Conservation (phyloP, 2,113 vertebrate genomes). For the Nannospalax galili region DNA sequence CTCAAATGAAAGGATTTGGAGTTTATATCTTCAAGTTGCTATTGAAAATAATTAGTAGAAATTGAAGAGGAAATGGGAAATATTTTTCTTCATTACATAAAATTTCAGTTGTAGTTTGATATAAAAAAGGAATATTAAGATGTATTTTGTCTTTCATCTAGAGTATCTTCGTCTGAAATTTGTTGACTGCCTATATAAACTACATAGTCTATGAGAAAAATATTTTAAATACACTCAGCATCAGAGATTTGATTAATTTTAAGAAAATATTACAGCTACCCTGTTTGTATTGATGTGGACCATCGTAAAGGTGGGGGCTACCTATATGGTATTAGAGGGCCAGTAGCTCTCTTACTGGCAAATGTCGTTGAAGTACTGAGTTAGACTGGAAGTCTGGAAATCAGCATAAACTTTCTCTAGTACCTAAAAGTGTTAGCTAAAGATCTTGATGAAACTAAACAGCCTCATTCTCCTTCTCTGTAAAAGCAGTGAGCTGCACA, state of each 20-base stretch:
- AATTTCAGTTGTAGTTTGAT: not conserved
- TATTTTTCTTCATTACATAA: not conserved
- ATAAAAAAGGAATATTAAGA: not conserved
- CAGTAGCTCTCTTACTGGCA: not conserved
- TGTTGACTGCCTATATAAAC: not conserved
- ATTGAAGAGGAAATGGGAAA: not conserved
- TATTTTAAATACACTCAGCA: not conserved
- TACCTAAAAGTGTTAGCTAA: not conserved
- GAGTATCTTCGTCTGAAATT: not conserved
- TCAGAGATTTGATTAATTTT: not conserved
- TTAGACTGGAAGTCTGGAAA: not conserved
- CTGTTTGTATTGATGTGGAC: not conserved
- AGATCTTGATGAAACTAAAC: not conserved
- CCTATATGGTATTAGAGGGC: not conserved
- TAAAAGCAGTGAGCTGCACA: not conserved
- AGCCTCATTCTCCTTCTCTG: not conserved
- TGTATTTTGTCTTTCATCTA: conserved; percentile 1
- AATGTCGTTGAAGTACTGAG: not conserved
- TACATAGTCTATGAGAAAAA: conserved; percentile 12
- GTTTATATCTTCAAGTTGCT: not conserved
- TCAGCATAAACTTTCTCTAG: not conserved
- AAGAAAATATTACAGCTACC: not conserved
- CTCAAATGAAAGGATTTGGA: not conserved
- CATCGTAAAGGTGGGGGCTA: not conserved
- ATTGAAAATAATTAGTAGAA: not conserved